Evolutionary conservation across 2,113 vertebrate genomes (phyloP).

Genomic region (Poicephalus meyeri): DNA sequence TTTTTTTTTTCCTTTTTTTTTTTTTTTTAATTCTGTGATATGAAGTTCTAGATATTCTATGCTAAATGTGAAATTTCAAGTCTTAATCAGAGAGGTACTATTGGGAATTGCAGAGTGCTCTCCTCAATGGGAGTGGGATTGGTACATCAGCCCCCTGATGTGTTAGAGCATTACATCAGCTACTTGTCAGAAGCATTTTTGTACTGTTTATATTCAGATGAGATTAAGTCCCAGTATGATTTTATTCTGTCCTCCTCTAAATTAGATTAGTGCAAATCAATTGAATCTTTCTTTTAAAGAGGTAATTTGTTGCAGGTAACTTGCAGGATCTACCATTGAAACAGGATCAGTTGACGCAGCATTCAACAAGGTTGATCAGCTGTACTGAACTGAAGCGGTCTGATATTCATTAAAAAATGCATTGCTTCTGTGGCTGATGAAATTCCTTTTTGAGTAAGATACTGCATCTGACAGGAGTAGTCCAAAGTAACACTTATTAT

Average conservation of each 20-base stretch:
- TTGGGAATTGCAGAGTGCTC: not conserved
- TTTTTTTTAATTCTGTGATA: not conserved
- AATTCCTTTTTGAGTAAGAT: not conserved
- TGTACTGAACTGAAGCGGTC: not conserved
- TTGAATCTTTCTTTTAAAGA: not conserved
- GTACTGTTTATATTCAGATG: slow-evolving; percentile 57
- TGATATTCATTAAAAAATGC: not conserved
- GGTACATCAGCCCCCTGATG: not conserved
- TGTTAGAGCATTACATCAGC: slow-evolving; percentile 25
- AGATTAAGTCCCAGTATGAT: slow-evolving; percentile 48
- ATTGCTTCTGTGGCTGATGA: not conserved
- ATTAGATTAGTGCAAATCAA: slow-evolving; percentile 44
- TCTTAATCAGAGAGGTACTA: slow-evolving; percentile 5
- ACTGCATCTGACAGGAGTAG: not conserved
- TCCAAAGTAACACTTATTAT: not conserved
- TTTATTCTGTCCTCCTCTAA: slow-evolving; percentile 20
- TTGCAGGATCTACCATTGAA: slow-evolving; percentile 20
- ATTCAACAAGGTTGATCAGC: not conserved
- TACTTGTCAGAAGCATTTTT: slow-evolving; percentile 51
- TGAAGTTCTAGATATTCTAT: not conserved
- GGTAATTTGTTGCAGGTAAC: slow-evolving; percentile 21
- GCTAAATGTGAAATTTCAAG: slow-evolving; percentile 44
- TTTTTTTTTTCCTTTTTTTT: not conserved
- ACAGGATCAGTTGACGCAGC: not conserved
- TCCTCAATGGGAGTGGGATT: not conserved